Evolutionary conservation across 2,797 vertebrate species (phyloP), one percentile per base, ranked within the genome.

Genomic region (Nannoperca australis): DNA sequence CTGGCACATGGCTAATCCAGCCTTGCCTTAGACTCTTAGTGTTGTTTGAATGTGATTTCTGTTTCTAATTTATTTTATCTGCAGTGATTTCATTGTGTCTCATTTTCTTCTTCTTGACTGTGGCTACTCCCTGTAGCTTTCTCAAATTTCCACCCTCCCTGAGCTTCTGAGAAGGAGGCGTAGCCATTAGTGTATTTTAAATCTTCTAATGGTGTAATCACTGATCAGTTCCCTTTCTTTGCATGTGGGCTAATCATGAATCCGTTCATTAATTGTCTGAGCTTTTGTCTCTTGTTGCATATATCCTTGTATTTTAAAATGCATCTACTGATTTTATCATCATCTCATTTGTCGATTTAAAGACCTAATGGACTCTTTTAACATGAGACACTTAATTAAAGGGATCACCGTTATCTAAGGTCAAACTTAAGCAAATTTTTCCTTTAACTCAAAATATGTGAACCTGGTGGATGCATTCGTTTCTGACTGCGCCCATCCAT

Each of bases 101-200:
- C 27, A 53, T 53, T 53, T 53, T 27, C 20, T 74, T 27, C 20
- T 74, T 47, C 38, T 18, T 55, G 54, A 65, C 49, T 34, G 12
- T 32, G 12, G 27, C 17, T n/a, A 1, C 17, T 18, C 30, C 60
- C 55, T 47, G 70, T 24, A 27, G 67, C 67, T 76, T 76, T 70
- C 44, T 42, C 38, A 42, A 9, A 54, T 78, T 54, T 79, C 44
- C 42, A 82, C 50, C 64, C 73, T 79, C 17, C 2, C 24, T 36
- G 49, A 54, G 59, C 61, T 67, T 63, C 55, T 62, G n/a, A 77
- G 27, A 15, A 60, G 24, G 18, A 50, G 47, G 15, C 71, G 6
- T 14, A 36, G 60, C 30, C 24, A 82, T 83, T 71, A 67, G 32
- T 44, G 73, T 71, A 54, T 83, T 67, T 79, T 69, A 32, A 69